These are phyloP conservation scores for Macrochelys suwanniensis DNA, from an alignment of 2,797 vertebrate species.

Conservation along the genomic window DNA sequence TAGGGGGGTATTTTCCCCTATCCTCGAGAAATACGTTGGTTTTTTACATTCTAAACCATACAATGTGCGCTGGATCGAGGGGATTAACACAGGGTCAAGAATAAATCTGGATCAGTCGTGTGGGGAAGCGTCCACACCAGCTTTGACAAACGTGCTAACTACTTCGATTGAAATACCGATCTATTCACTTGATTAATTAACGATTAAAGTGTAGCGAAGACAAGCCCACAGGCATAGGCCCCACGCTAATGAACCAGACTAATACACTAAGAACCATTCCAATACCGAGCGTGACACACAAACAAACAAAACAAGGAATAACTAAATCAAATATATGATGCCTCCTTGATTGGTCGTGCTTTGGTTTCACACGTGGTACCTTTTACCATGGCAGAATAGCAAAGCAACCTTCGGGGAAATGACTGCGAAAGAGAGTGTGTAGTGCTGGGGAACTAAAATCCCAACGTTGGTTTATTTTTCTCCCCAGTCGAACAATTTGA, in stretches of 20 bases:
- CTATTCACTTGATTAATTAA: neutral
- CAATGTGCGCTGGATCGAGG: too few species aligned
- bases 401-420: neutral
- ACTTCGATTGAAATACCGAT: neutral
- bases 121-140: neutral
- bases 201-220: neutral
- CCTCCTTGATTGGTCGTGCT: too few species aligned
- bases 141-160: neutral
- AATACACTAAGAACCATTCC: neutral
- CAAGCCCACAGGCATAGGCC: neutral
- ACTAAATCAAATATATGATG: too few species aligned
- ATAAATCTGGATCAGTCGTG: neutral
- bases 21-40: neutral
- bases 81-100: neutral
- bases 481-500: neutral
- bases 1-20: neutral
- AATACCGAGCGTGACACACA: neutral
- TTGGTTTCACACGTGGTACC: too few species aligned
- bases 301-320: too few species aligned
- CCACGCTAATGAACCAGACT: neutral
- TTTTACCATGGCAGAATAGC: too few species aligned
- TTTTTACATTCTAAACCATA: neutral
- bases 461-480: accelerated
- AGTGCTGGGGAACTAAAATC: neutral
- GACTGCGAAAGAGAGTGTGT: neutral